These are phyloP conservation scores for Syrrhaptes paradoxus DNA, from an alignment of 2,113 vertebrate genomes.

Conservation along the genomic window DNA sequence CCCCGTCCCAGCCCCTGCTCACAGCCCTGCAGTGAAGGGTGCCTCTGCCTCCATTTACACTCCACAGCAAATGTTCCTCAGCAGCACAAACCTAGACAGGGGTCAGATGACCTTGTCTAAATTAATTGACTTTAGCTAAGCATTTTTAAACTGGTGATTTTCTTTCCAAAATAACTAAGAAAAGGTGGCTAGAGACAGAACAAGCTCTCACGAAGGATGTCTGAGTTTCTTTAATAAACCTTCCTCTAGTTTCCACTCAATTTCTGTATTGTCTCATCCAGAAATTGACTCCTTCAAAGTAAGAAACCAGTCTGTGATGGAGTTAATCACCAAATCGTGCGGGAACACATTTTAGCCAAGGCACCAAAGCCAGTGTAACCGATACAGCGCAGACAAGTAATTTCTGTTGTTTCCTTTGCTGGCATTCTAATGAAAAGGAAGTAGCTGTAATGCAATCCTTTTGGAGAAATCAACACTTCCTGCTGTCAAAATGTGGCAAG, in stretches of 20 bases:
- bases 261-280: not conserved
- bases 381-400: not conserved
- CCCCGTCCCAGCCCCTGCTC: too few relatives aligned
- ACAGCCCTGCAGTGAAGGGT: not conserved
- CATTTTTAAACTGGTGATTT: not conserved
- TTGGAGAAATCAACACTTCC: conserved; percentile 39
- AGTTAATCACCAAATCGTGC: not conserved
- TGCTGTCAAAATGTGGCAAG: not conserved
- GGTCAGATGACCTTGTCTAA: not conserved
- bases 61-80: not conserved
- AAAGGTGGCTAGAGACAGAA: not conserved
- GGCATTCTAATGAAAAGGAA: conserved; percentile 40
- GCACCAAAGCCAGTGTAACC: conserved; percentile 1
- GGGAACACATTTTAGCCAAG: not conserved
- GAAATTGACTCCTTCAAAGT: not conserved
- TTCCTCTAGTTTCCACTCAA: not conserved
- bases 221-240: not conserved
- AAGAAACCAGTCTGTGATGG: not conserved
- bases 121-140: not conserved
- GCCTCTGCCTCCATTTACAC: not conserved
- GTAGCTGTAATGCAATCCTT: conserved; percentile 25
- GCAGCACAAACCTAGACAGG: not conserved
- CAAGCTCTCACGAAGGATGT: not conserved
- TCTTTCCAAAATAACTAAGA: not conserved
- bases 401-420: conserved; percentile 12